Base-by-base conservation (phyloP, 2,113 vertebrate species). In the Mohoua ochrocephala region DNA sequence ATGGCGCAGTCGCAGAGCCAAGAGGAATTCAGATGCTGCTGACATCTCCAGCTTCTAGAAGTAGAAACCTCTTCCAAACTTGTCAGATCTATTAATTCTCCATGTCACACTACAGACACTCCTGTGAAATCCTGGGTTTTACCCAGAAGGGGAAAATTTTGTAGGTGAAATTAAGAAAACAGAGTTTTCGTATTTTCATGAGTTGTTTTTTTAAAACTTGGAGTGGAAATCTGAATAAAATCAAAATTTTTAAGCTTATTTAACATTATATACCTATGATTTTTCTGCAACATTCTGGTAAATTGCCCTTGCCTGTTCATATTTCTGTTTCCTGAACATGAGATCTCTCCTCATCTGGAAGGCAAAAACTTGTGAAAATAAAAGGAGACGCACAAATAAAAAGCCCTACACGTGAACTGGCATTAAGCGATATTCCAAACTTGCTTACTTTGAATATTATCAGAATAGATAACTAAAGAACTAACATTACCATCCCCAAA, bases 291-390 rank as follows among this genome's bases (percentile, higher is more conserved):
- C 68, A n/a, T 97, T 92, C 33, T 73, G 89, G 57, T 97, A 98
- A 47, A 97, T n/a, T n/a, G n/a, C n/a, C n/a, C n/a, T 76, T 50
- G 97, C 95, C n/a, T 93, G 77, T 39, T 98, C 93, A 6, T 96
- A 96, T 23, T 98, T 96, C 56, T 98, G 94, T 75, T 98, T 98
- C 87, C 91, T 95, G 45, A 98, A 98, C 91, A 97, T 90, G 83
- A 98, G 57, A 53, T 98, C 96, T 8, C 96, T 98, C 96, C 98
- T 97, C 74, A 98, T 67, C 97, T 98, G 60, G 33, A 64, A 61
- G 7, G 14, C 7, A 74, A 37, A 52, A 37, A n/a, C 12, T 21
- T 54, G 17, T 31, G 52, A 73, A 89, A 74, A 74, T 28, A 31
- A 61, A 76, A 71, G 22, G 9, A 61, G 9, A 50, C 73, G 23